phyloP scores from a whole-genome alignment of 2,113 vertebrate species.

The Chamaetylas fuelleborni region DNA sequence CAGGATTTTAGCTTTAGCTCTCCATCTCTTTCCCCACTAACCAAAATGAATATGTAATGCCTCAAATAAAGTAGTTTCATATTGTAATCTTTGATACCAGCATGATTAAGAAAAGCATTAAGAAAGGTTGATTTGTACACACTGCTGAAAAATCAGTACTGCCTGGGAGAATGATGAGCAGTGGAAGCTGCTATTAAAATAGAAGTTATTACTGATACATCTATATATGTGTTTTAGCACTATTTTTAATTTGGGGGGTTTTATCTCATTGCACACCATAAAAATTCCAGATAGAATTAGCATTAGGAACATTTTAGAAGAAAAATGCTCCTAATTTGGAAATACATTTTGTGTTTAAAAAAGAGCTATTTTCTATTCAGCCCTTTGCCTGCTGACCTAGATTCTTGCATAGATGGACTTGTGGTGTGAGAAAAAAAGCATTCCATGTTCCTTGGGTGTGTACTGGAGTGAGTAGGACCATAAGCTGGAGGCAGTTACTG shows the following conservation, averaged over 20 bases:
- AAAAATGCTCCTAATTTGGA: background rate
- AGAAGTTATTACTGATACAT: background rate
- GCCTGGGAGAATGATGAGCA: background rate
- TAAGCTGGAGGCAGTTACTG: background rate
- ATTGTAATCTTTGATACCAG: conserved; percentile 3
- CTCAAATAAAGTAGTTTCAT: background rate
- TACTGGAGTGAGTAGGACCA: background rate
- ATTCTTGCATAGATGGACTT: background rate
- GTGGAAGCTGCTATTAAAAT: background rate
- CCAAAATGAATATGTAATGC: background rate
- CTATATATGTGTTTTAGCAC: background rate
- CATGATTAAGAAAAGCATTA: conserved; percentile 12
- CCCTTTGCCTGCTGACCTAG: background rate
- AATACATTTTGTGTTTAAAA: background rate
- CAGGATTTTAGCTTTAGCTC: conserved; percentile 21
- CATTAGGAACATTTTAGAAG: background rate
- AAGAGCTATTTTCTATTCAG: background rate
- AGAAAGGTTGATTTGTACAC: background rate
- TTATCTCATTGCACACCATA: background rate
- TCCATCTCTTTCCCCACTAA: background rate
- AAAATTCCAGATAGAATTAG: background rate
- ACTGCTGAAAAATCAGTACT: background rate
- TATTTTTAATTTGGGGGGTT: background rate
- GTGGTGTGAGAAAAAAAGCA: background rate
- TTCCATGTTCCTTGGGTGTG: background rate